phyloP scores from a whole-genome alignment of 2,113 vertebrate species.

The Ciconia boyciana region DNA sequence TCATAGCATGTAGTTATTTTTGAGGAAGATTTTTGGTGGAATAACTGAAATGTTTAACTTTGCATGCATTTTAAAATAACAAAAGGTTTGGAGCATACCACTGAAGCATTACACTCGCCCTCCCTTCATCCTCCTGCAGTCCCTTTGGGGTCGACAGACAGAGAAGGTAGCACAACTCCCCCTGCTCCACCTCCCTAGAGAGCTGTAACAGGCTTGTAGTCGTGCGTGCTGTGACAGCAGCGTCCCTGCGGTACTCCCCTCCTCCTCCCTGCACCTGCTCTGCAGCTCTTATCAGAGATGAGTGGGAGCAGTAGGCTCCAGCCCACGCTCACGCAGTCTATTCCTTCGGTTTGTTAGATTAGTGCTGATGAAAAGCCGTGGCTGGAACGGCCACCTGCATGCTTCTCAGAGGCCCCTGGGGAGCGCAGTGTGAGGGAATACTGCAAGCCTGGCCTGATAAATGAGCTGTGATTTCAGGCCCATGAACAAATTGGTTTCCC shows the following conservation, averaged over 20 bases:
- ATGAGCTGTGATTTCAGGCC: constrained; percentile 15
- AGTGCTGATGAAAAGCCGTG: background rate
- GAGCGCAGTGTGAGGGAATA: background rate
- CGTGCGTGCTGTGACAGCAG: background rate
- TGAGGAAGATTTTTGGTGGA: background rate
- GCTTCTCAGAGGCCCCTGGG: background rate
- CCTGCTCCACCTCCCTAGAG: background rate
- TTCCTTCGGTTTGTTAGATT: background rate
- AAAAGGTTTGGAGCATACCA: background rate
- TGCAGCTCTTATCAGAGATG: background rate
- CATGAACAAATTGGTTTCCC: background rate
- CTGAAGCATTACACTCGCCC: background rate
- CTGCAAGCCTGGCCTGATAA: background rate
- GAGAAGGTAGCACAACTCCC: background rate
- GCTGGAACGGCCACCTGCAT: background rate
- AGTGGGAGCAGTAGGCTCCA: background rate
- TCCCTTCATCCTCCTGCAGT: background rate
- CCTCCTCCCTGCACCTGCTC: constrained; percentile 9
- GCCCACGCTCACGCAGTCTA: background rate
- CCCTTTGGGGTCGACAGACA: background rate
- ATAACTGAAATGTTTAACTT: background rate
- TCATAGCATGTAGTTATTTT: background rate
- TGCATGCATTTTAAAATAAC: background rate
- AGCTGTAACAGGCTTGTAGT: background rate
- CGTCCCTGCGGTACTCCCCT: background rate